A percentile compares a stretch with the other conserved stretches of the same genome.
phyloP scores from a whole-genome alignment of 2,113 vertebrate genomes.

The Salvelinus sp. region DNA sequence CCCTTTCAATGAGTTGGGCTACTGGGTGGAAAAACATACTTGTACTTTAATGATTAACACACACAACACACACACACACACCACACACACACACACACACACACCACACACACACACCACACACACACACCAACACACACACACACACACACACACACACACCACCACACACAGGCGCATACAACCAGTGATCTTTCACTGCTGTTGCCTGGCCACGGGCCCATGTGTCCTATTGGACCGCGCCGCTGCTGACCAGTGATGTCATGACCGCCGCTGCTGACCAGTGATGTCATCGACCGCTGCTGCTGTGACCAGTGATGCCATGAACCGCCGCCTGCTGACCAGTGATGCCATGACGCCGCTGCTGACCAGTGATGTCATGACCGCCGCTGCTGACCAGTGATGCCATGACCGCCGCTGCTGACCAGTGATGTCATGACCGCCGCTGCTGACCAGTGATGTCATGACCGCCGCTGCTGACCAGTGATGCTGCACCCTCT shows the following conservation, averaged over 20 bases:
- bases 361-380: constrained; percentile 1
- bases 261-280: constrained; percentile 61
- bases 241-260: constrained; percentile 30
- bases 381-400: constrained; percentile 44
- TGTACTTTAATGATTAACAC: constrained; percentile 71
- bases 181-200: constrained; percentile 68
- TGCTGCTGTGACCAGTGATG: constrained; percentile 74
- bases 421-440: constrained; percentile 74
- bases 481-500: constrained; percentile 59
- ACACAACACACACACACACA: too few species aligned
- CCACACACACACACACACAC: constrained; percentile 39
- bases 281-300: constrained; percentile 71
- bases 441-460: constrained; percentile 70
- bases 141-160: constrained; percentile 42
- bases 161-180: not conserved
- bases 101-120: constrained; percentile 31
- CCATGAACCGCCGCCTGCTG: constrained; percentile 65
- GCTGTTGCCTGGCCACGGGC: constrained; percentile 81
- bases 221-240: constrained; percentile 72
- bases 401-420: constrained; percentile 43
- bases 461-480: constrained; percentile 68
- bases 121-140: constrained; percentile 45
- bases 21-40: constrained; percentile 54
- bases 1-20: constrained; percentile 25
- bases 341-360: constrained; percentile 72